These are phyloP conservation scores for Ammodytes marinus DNA, from an alignment of 2,113 vertebrate genomes.

Conservation along the genomic window DNA sequence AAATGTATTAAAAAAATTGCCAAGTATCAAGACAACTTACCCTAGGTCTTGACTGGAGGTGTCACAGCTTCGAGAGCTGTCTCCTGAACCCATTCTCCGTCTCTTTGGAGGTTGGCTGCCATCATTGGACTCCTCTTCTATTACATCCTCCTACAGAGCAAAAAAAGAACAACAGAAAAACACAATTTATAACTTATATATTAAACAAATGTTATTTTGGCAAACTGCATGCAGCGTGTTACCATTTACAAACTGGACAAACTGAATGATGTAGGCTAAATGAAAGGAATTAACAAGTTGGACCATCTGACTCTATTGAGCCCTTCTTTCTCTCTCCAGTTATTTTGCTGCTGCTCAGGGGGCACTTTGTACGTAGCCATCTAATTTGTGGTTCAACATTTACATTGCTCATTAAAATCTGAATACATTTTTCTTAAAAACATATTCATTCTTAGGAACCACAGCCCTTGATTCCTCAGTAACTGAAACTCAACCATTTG, in stretches of 20 bases:
- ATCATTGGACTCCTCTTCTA: slow-evolving; percentile 95
- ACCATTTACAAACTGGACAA: background rate
- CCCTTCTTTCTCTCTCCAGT: background rate
- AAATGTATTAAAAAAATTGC: too few species aligned
- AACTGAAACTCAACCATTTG: background rate
- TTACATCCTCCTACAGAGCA: slow-evolving; percentile 84
- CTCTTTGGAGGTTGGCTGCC: slow-evolving; percentile 93
- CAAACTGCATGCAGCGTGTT: background rate
- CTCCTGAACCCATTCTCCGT: slow-evolving; percentile 95
- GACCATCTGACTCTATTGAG: background rate
- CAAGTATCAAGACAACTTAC: slow-evolving; percentile 75
- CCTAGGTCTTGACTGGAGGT: slow-evolving; percentile 93
- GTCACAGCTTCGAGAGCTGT: slow-evolving; percentile 96
- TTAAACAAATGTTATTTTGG: background rate
- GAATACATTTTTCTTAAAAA: background rate
- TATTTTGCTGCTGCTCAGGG: background rate
- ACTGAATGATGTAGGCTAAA: background rate
- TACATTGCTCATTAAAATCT: background rate
- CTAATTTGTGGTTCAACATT: background rate
- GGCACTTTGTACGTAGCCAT: background rate
- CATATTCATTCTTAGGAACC: background rate
- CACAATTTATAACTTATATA: background rate
- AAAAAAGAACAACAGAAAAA: background rate
- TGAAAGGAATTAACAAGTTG: background rate
- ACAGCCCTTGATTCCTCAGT: background rate